Evolutionary conservation across 2,888 invertebrate species (phyloP), one percentile per base, ranked within the genome.

Genomic region (Tipula unca): DNA sequence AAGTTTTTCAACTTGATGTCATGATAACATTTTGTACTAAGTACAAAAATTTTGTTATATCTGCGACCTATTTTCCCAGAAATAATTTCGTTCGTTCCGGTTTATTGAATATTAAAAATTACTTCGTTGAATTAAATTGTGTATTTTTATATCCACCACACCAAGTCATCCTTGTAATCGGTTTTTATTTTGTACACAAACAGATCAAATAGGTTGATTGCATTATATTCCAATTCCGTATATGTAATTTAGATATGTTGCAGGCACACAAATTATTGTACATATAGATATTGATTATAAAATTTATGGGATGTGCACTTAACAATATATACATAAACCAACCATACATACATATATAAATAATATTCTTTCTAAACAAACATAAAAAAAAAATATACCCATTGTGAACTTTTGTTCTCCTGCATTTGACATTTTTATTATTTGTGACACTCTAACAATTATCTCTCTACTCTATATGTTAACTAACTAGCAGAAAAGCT

Each of bases 61-160:
- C 25, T 10, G 0, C 69, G 69, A 69, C 69, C 69, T 25, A 69
- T 69, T 69, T 69, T 69, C 69, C 69, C 69, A 69, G 69, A 25
- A 69, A 69, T 69, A 69, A 69, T 69, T 69, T 69, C 13, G 69
- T 69, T 69, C 48, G 69, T 69, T 69, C 69, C 69, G 69, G 69
- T 69, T 69, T 69, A 69, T 69, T 69, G 69, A 69, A 69, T 69
- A 69, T 69, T 69, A 69, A 69, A 69, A 25, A 25, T 69, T 69
- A 13, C 25, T 69, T 69, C 69, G 69, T n/a, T 25, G 48, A 17
- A 54, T 54, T 8, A 54, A 54, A 54, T 17, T 54, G 48, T 54
- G 17, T 54, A 54, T 25, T 10, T 10, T 25, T 20, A n/a, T 69
- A 2, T 1, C 25, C 25, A 25, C 25, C 69, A 32, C 4, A 6